Base-by-base conservation (phyloP, 2,797 vertebrate genomes). In the Sebastes nivosus region DNA sequence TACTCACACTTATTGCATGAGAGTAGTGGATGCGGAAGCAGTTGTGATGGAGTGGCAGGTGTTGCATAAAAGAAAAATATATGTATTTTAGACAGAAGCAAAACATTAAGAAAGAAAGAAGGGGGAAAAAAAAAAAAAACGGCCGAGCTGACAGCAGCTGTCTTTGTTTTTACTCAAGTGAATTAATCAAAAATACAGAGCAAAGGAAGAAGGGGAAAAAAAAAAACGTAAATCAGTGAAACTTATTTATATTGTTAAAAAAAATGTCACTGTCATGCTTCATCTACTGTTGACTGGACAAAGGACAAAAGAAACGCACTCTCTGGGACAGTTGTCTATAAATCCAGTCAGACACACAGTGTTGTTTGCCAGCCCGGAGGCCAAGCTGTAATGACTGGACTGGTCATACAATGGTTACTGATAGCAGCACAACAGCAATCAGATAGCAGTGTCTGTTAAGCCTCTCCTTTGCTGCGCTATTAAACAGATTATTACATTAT, bases 401-500 rank as follows among this genome's bases (percentile, higher is more conserved):
- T 89, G 88, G 90, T 88, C 95, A 94, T 85, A 94, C 91, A 95
- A 93, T 95, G 90, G 92, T 92, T 92, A 93, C 95, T 90, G 95
- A 96, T 95, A 95, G 93, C 94, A 95, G 92, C 88, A 95, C 91
- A 96, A 95, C 93, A 94, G 91, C 86, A 93, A 96, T 96, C 97
- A 96, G 96, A 97, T 92, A 95, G 84, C 90, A 91, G 79, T 88
- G 91, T 94, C 93, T 91, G 66, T 90, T 95, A 95, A 94, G 90
- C 94, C 95, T 95, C 95, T 97, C 95, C 95, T 95, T 97, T 96
- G 95, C 96, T 95, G 93, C 91, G 67, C 78, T 95, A 96, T 97
- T 97, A 96, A 94, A 96, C 93, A 94, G 94, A 93, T 95, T 94
- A 96, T 94, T 94, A 96, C 95, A 96, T 95, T 96, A 96, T 93